Evolutionary conservation across 2,888 invertebrate genomes (phyloP).

Genomic region (Hypolimnas misippus): DNA sequence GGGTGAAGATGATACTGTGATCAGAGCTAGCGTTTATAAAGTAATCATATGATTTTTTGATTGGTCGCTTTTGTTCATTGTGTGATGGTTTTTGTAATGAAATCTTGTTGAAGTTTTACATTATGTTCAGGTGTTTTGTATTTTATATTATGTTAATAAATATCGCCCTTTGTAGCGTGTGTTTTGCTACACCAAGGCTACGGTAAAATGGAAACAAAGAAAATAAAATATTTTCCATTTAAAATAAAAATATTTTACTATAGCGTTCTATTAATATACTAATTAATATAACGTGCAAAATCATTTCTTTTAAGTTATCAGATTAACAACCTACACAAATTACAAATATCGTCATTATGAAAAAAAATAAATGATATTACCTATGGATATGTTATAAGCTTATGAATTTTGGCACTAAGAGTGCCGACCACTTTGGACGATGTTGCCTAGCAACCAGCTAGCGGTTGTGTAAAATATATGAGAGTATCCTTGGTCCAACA

Average conservation of each 20-base stretch:
- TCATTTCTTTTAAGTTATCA: not conserved
- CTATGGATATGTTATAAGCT: no score
- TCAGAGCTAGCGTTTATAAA: conserved; percentile 29
- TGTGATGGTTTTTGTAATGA: not conserved
- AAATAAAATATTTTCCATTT: not conserved
- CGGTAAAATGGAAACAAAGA: not conserved
- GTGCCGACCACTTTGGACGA: no score
- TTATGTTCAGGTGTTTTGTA: not conserved
- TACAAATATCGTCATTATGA: not conserved
- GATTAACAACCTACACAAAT: not conserved
- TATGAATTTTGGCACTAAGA: no score
- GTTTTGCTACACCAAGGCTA: not conserved
- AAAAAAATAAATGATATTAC: no score
- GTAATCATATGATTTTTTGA: conserved; percentile 38
- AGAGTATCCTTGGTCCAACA: no score
- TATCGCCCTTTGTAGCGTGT: conserved; percentile 2
- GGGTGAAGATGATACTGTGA: conserved; percentile 37
- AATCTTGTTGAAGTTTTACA: not conserved
- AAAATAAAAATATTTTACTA: not conserved
- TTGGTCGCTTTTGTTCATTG: conserved; percentile 16
- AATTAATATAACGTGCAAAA: not conserved
- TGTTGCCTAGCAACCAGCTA: no score
- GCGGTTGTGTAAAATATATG: no score
- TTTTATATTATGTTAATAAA: conserved; percentile 5
- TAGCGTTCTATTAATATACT: not conserved